These are phyloP conservation scores for Spilogale gracilis DNA, from an alignment of 2,113 vertebrate species.

Conservation along the genomic window DNA sequence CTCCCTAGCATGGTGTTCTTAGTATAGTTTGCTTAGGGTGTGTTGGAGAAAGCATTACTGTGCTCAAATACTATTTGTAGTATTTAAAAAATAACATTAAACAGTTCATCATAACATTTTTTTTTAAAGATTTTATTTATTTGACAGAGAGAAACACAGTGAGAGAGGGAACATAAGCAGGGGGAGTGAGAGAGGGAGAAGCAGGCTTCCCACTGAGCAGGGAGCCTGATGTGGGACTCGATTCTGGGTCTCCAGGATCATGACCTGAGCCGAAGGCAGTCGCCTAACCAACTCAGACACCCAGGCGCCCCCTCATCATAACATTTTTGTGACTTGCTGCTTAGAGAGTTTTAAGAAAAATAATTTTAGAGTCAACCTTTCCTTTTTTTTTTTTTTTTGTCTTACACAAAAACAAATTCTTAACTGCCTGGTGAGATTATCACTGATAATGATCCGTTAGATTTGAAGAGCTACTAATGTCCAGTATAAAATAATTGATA, in stretches of 20 bases:
- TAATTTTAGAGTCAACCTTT: constrained; percentile 35
- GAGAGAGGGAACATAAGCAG: too few relatives aligned
- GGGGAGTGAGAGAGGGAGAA: too few relatives aligned
- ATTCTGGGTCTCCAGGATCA: too few relatives aligned
- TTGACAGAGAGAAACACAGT: too few relatives aligned
- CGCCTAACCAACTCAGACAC: too few relatives aligned
- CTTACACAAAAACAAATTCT: background rate
- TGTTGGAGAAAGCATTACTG: constrained; percentile 30
- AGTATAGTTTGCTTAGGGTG: constrained; percentile 41
- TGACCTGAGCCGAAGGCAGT: too few relatives aligned
- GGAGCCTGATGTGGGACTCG: too few relatives aligned
- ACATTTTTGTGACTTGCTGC: constrained; percentile 36
- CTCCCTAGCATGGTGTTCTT: constrained; percentile 47
- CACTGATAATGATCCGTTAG: background rate
- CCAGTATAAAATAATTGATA: constrained; percentile 37
- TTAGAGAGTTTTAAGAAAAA: constrained; percentile 31
- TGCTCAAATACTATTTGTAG: constrained; percentile 58
- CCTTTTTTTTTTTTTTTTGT: background rate
- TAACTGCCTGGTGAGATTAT: background rate
- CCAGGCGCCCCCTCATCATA: background rate
- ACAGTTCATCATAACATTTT: background rate
- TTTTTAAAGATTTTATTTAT: too few relatives aligned
- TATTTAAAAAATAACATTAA: constrained; percentile 41
- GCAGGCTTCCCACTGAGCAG: too few relatives aligned
- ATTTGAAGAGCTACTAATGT: background rate